These are phyloP conservation scores for Perdix hodgsoniae DNA, from an alignment of 2,797 vertebrate genomes.

Conservation along the genomic window DNA sequence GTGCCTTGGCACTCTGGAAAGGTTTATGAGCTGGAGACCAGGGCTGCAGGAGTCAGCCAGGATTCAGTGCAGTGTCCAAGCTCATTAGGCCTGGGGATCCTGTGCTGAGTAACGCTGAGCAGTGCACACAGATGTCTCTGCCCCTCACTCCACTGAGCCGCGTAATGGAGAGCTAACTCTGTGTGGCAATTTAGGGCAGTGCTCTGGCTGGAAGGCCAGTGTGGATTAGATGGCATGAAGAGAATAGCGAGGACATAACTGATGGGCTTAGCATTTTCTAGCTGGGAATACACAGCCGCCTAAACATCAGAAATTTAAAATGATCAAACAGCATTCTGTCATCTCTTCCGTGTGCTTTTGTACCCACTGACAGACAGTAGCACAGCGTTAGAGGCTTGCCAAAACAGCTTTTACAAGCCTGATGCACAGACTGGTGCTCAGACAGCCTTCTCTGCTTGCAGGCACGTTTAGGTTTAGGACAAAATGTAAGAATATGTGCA, in stretches of 20 bases:
- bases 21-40: constrained; percentile 8
- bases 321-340: background rate
- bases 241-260: constrained; percentile 6
- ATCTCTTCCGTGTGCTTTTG: background rate
- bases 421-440: background rate
- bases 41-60: background rate
- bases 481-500: background rate
- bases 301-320: background rate
- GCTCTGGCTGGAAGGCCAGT: constrained; percentile 29
- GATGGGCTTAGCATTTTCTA: constrained; percentile 29
- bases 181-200: constrained; percentile 50
- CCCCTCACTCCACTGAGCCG: constrained; percentile 59
- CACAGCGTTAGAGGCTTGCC: background rate
- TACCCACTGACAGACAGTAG: background rate
- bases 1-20: background rate
- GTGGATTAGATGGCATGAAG: constrained; percentile 35
- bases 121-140: constrained; percentile 51
- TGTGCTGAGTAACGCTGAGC: background rate
- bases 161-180: constrained; percentile 36
- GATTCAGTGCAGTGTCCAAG: background rate
- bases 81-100: background rate
- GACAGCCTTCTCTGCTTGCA: background rate
- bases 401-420: background rate
- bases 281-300: constrained; percentile 9
- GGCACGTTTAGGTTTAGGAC: background rate